Evolutionary conservation across 2,113 vertebrate species (phyloP).

Genomic region (Diphyllodes magnificus): DNA sequence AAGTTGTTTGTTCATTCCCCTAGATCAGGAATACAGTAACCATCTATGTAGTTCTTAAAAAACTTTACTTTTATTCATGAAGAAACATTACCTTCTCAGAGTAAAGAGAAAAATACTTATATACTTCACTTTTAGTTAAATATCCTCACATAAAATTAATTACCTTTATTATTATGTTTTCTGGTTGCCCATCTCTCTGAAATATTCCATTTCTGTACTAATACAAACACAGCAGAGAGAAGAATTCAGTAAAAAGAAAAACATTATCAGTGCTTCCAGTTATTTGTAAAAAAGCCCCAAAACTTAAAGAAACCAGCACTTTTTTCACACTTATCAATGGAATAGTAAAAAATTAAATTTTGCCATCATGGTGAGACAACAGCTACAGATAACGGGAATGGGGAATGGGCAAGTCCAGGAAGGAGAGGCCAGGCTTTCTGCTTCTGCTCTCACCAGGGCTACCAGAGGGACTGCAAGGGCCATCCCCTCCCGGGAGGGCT

Average conservation of each 20-base stretch:
- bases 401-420: neutral
- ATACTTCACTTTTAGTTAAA: neutral
- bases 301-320: neutral
- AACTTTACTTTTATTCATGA: neutral
- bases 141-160: constrained; percentile 15
- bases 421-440: neutral
- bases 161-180: constrained; percentile 89
- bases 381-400: neutral
- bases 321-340: neutral
- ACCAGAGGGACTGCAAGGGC: neutral
- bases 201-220: constrained; percentile 82
- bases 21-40: neutral
- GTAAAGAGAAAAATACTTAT: neutral
- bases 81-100: neutral
- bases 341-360: neutral
- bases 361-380: neutral
- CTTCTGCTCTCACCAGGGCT: neutral
- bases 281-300: neutral
- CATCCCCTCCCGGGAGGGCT: neutral
- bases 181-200: constrained; percentile 87
- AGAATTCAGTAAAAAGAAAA: neutral
- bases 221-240: neutral
- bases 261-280: neutral
- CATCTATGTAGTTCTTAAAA: neutral
- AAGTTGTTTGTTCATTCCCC: neutral